Evolutionary conservation across 2,888 invertebrate species (phyloP), one percentile per base, ranked within the genome.

Genomic region (Cephonodes hylas): DNA sequence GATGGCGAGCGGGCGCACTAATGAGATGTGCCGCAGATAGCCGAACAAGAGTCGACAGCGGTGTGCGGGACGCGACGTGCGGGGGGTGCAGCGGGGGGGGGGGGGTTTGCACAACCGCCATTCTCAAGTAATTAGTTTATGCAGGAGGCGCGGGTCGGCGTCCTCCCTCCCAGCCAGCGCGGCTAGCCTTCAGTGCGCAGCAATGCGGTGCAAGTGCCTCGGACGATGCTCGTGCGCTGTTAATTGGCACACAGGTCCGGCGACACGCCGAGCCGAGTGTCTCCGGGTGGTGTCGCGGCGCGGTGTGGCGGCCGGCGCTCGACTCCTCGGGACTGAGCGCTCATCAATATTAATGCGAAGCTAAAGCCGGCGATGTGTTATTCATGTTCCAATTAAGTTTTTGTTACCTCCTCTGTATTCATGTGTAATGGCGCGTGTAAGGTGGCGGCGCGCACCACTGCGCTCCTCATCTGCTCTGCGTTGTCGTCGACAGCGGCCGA

Each of bases 1-100:
- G 46, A 60, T 48, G 31, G 13, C 59, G 34, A 56, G 27, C 59
- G 13, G 13, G 57, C 48, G 62, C 62, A 53, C 64, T 66, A 66
- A 68, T 64, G 64, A 64, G 66, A 48, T 59, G 42, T 42, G 48
- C 45, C 64, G 62, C 60, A 45, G 62, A 63, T 46, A 48, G 46
- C 56, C 53, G 23, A 34, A 23, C 10, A 46, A 38, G 20, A 23
- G 18, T 8, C n/a, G n/a, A 23, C 3, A 7, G 31, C 13, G 3
- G 42, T n/a, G n/a, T n/a, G n/a, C n/a, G n/a, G n/a, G n/a, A n/a
- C n/a, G n/a, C n/a, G n/a, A n/a, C n/a, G 42, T n/a, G 18, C 3
- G 31, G 59, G n/a, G 23, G 1, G 25, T 15, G 10, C 42, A 25
- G 15, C 6, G 44, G 18, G 10, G 13, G 10, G 5, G n/a, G 27